Base-by-base conservation (phyloP, 2,888 invertebrate genomes). In the Macroteleia sp. region DNA sequence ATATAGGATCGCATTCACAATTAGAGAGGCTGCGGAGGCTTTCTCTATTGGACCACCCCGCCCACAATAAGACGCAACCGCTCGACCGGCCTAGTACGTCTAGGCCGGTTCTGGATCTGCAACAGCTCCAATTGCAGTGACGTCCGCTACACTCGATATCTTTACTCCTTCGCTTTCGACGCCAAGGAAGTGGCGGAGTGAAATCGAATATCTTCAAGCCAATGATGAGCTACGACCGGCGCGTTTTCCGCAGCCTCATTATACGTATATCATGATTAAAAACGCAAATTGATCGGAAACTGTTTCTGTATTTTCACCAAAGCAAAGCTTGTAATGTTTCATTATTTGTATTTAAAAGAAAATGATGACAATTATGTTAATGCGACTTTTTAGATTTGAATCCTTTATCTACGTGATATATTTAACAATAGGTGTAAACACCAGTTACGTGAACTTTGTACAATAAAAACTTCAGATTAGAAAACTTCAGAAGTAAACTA, bases 11-110 rank as follows among this genome's bases (percentile, higher is more conserved):
- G 79, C 80, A 71, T 69, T 82, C 81, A 80, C 79, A 80, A 81
- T 81, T 82, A 79, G 83, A 83, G 82, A 81, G 82, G 81, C 79
- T 77, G 82, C 82, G 70, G 84, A 87, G 87, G 89, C 90, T 91
- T 90, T 90, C 90, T 90, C 90, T 75, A 64, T 70, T 88, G 90
- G 87, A 88, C 86, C 89, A 90, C 30, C 30, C 30, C 30, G 8
- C 17, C 16, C 39, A 89, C 90, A 85, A 88, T 85, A 67, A 81
- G 81, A 81, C 79, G 77, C 75, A 69, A 73, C 75, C 17, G 54
- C 61, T 61, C 61, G 79, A 76, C 80, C 80, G 39, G 81, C 81
- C 77, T 73, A 71, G 77, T n/a, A 79, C 73, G 70, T n/a, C n/a
- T n/a, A n/a, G n/a, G n/a, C n/a, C 80, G 50, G 62, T 54, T 54